Evolutionary conservation across 1,140 invertebrate genomes (phyloP).

Genomic region (Pararge aegeria): DNA sequence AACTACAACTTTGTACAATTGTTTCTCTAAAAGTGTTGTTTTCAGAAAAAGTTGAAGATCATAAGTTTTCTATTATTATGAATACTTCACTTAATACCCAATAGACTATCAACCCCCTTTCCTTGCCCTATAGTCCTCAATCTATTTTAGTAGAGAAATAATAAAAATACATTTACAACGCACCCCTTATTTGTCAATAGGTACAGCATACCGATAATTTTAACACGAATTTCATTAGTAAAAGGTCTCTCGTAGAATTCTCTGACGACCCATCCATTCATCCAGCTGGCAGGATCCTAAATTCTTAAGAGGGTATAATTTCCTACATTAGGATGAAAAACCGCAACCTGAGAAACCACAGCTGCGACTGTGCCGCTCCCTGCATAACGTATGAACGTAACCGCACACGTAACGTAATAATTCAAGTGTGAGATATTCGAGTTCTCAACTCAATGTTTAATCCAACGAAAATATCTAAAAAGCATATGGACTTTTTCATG

Average conservation of each 20-base stretch:
- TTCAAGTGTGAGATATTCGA: constrained; percentile 4
- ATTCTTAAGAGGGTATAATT: constrained; percentile 40
- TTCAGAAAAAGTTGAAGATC: too few species aligned
- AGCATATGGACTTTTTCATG: too few species aligned
- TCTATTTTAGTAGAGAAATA: too few species aligned
- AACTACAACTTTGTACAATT: too few species aligned
- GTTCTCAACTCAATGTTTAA: neutral
- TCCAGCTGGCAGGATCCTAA: constrained; percentile 26
- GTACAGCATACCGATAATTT: neutral
- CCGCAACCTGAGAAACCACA: constrained; percentile 35
- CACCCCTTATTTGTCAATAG: too few species aligned
- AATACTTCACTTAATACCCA: too few species aligned
- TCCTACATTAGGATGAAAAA: constrained; percentile 34
- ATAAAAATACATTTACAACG: too few species aligned
- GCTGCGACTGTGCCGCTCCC: constrained; percentile 10
- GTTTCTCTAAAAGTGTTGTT: too few species aligned
- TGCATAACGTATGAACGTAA: constrained; percentile 12
- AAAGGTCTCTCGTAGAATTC: neutral
- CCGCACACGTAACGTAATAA: constrained; percentile 10
- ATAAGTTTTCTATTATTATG: too few species aligned
- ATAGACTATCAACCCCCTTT: too few species aligned
- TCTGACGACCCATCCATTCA: neutral
- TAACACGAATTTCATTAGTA: neutral
- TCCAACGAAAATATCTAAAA: too few species aligned
- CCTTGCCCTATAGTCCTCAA: too few species aligned